Conservation (phyloP, 2,888 invertebrate species). For the Drosophila affinis region DNA sequence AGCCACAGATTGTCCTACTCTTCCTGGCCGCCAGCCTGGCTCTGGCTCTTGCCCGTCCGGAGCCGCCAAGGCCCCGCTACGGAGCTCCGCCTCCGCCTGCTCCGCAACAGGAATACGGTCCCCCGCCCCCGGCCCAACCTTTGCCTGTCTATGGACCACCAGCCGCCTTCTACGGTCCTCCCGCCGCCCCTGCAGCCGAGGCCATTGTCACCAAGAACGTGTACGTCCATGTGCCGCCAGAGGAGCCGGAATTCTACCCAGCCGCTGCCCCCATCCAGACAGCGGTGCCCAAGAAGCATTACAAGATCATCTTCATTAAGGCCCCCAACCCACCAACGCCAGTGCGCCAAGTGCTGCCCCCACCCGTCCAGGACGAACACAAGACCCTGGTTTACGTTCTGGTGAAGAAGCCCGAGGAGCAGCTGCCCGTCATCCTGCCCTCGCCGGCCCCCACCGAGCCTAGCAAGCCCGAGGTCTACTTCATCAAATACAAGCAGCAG, state of each 20-base stretch:
- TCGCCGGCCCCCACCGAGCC: constrained; percentile 93
- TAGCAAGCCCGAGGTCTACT: constrained; percentile 95
- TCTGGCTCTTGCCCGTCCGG: constrained; percentile 83
- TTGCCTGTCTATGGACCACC: constrained; percentile 82
- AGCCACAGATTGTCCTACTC: constrained; percentile 53
- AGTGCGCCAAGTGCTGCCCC: constrained; percentile 84
- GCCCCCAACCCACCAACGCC: constrained; percentile 85
- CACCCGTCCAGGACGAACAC: constrained; percentile 93
- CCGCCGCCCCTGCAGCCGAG: constrained; percentile 66
- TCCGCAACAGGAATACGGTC: constrained; percentile 82
- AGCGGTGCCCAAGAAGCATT: constrained; percentile 85
- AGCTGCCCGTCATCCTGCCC: constrained; percentile 91
- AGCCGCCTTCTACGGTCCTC: constrained; percentile 82
- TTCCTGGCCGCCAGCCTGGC: constrained; percentile 82
- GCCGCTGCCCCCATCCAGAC: constrained; percentile 83
- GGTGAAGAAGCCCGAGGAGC: constrained; percentile 94
- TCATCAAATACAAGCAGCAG: constrained; percentile 89
- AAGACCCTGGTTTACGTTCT: constrained; percentile 94
- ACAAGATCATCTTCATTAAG: constrained; percentile 86
- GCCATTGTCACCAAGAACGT: constrained; percentile 83
- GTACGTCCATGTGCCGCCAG: constrained; percentile 86
- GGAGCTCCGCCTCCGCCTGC: constrained; percentile 79
- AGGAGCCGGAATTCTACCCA: constrained; percentile 84
- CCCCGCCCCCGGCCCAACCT: constrained; percentile 75
- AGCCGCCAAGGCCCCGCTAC: constrained; percentile 82